These are phyloP conservation scores for Magallana ariakensis DNA, from an alignment of 1,140 invertebrate genomes.

Conservation along the genomic window DNA sequence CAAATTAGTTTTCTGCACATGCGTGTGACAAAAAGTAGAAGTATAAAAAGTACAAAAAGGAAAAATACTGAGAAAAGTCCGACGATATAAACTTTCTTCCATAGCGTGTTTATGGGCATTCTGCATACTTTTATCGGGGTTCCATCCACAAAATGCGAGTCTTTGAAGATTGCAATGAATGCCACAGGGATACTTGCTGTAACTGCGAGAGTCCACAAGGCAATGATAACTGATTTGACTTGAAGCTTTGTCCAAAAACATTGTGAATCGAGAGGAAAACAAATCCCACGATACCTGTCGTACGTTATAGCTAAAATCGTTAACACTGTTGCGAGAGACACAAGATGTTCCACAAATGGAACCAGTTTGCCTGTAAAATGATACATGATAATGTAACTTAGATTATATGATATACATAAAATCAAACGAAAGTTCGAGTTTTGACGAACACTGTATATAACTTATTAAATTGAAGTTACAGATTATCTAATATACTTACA, in stretches of 20 bases:
- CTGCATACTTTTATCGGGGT: constrained; percentile 61
- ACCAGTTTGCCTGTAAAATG: constrained; percentile 83
- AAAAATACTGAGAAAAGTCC: constrained; percentile 62
- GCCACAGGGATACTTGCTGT: constrained; percentile 54
- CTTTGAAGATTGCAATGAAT: constrained; percentile 58
- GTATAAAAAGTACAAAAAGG: constrained; percentile 61
- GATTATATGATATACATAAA: too few relatives aligned
- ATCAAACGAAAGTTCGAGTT: too few relatives aligned
- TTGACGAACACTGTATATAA: too few relatives aligned
- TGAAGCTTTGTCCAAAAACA: constrained; percentile 40
- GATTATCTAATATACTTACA: constrained; percentile 83
- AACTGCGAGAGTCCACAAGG: background rate
- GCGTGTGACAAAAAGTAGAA: constrained; percentile 50
- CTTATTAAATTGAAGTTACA: too few relatives aligned
- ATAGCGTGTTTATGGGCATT: constrained; percentile 54
- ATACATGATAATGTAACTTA: too few relatives aligned
- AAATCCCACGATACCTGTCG: constrained; percentile 96
- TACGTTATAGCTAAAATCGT: constrained; percentile 94
- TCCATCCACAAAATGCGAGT: constrained; percentile 56
- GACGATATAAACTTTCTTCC: constrained; percentile 64
- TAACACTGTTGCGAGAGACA: constrained; percentile 94
- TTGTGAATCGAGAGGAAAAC: constrained; percentile 86
- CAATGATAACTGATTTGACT: constrained; percentile 41
- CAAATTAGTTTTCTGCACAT: constrained; percentile 16
- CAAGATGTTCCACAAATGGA: constrained; percentile 93